Conservation (phyloP, 2,113 vertebrate genomes). For the Odontophorus gujanensis region DNA sequence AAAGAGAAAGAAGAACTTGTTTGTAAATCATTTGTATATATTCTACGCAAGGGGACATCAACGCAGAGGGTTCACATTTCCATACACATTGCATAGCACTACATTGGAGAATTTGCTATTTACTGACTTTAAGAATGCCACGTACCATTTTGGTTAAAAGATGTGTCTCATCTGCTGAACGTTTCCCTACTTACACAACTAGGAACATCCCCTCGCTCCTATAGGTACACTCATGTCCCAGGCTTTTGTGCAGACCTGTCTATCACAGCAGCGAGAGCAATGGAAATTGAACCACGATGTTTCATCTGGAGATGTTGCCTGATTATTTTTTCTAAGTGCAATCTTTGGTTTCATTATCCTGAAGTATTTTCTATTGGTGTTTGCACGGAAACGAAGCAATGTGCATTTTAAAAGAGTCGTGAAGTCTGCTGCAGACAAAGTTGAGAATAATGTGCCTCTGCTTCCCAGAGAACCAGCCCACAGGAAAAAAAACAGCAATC, state of each 20-base stretch:
- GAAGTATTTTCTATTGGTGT: conserved; percentile 70
- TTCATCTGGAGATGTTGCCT: conserved; percentile 27
- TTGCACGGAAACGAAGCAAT: conserved; percentile 35
- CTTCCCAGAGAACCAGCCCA: conserved; percentile 68
- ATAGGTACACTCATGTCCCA: background rate
- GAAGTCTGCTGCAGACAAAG: conserved; percentile 63
- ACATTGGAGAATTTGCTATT: background rate
- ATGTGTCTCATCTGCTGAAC: too few relatives aligned
- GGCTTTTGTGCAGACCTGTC: background rate
- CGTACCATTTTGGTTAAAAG: background rate
- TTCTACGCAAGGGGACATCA: background rate
- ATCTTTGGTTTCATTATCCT: conserved; percentile 72
- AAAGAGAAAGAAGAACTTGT: background rate
- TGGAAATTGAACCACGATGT: conserved; percentile 55
- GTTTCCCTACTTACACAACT: background rate
- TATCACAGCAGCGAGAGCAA: background rate
- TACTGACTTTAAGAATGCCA: background rate
- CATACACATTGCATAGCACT: background rate
- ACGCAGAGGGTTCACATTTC: background rate
- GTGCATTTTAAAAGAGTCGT: conserved; percentile 57
- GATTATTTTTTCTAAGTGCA: conserved; percentile 44
- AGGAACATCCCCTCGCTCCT: background rate
- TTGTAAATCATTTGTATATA: background rate
- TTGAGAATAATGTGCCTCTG: conserved; percentile 52
- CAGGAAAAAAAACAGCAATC: conserved; percentile 69